A percentile compares a stretch with the other conserved stretches of the same genome.
Evolutionary conservation across 2,113 vertebrate species (phyloP).

Genomic region (Strigops habroptila): DNA sequence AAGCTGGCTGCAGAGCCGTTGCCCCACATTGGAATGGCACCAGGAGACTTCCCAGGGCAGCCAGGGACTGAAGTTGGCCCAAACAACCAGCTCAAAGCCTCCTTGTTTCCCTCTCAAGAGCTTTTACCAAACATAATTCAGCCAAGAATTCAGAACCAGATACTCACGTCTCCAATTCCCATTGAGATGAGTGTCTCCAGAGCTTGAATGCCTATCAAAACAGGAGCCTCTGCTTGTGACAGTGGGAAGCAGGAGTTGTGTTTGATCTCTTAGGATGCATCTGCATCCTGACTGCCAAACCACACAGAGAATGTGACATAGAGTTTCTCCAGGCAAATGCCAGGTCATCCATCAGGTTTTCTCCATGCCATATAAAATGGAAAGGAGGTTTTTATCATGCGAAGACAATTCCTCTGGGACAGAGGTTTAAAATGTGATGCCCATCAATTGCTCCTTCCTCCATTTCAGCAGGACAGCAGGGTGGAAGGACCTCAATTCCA

Average conservation of each 20-base stretch:
- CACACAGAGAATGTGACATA: neutral
- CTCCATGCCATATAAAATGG: accelerated
- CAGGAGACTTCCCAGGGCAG: neutral
- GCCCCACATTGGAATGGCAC: accelerated
- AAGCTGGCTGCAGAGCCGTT: neutral
- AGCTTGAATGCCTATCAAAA: neutral
- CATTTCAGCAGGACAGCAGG: accelerated
- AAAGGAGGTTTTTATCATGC: neutral
- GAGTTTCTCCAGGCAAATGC: neutral
- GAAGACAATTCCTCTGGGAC: neutral
- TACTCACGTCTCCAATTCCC: neutral
- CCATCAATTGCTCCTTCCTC: neutral
- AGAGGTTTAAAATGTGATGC: neutral
- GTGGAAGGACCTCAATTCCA: neutral
- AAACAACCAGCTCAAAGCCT: neutral
- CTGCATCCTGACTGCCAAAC: neutral
- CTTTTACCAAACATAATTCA: neutral
- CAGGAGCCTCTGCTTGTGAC: neutral
- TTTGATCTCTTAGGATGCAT: neutral
- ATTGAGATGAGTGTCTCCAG: neutral
- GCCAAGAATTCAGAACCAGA: neutral
- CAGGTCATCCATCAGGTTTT: neutral
- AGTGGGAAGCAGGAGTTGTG: neutral
- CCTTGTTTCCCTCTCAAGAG: neutral
- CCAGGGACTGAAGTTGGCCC: neutral